Conservation (phyloP, 2,113 vertebrate species). For the Tragelaphus scriptus region DNA sequence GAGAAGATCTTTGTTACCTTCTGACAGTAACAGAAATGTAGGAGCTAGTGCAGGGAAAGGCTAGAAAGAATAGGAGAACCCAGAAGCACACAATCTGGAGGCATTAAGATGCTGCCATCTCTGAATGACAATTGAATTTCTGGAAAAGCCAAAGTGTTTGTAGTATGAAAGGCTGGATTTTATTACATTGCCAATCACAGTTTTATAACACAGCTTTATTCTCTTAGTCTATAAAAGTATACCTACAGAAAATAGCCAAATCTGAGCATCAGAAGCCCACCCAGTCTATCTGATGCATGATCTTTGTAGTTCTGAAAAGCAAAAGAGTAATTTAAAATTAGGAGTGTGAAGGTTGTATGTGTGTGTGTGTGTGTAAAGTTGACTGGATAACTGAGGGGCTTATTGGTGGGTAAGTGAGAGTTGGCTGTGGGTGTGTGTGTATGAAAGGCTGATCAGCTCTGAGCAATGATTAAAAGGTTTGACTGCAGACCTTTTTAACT, state of each 20-base stretch:
- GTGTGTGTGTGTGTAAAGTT: neutral
- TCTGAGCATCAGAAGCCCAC: neutral
- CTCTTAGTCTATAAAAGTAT: neutral
- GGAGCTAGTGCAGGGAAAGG: neutral
- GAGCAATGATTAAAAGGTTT: neutral
- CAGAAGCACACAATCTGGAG: neutral
- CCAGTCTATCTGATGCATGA: neutral
- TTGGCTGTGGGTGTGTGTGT: neutral
- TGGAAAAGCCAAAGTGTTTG: neutral
- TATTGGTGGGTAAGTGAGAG: neutral
- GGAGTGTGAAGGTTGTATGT: neutral
- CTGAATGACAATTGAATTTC: neutral
- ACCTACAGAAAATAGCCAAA: neutral
- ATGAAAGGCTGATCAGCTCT: neutral
- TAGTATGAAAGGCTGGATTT: neutral
- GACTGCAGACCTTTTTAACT: neutral
- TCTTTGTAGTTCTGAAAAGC: neutral
- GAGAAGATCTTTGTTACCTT: neutral
- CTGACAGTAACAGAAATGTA: neutral
- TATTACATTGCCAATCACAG: neutral
- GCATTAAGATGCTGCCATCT: neutral
- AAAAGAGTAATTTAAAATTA: neutral
- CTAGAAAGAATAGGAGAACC: neutral
- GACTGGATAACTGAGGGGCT: neutral
- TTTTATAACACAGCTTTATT: neutral